A percentile compares a stretch with the other conserved stretches of the same genome.
phyloP scores from a whole-genome alignment of 2,113 vertebrate genomes.

The Oryzias celebensis region DNA sequence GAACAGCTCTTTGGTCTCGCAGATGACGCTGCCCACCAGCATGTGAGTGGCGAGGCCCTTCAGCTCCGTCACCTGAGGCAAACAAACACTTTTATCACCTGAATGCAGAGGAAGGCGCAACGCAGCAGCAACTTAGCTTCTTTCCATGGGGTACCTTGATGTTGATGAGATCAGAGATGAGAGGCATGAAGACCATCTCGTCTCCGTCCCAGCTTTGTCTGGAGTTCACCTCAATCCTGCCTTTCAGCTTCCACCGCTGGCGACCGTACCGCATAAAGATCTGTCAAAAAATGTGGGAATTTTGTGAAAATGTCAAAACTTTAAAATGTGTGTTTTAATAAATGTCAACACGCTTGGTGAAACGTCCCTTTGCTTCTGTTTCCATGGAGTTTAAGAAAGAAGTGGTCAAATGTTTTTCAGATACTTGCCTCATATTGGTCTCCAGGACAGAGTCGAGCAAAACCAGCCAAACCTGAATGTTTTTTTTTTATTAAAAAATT shows the following conservation, averaged over 20 bases:
- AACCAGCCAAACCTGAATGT: constrained; percentile 90
- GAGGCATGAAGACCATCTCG: constrained; percentile 91
- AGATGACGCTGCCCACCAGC: constrained; percentile 95
- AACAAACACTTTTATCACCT: not conserved
- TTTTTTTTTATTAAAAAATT: not conserved
- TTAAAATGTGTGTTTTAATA: too few species aligned
- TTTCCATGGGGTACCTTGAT: constrained; percentile 86
- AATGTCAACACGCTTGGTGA: too few species aligned
- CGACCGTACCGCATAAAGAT: constrained; percentile 97
- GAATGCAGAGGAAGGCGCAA: not conserved
- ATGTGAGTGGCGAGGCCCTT: constrained; percentile 94
- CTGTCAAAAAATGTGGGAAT: constrained; percentile 57
- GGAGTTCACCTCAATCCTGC: constrained; percentile 94
- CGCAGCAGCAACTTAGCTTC: not conserved
- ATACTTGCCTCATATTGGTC: constrained; percentile 91
- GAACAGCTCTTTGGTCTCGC: constrained; percentile 97
- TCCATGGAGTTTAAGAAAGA: not conserved
- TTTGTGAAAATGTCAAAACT: constrained; percentile 38
- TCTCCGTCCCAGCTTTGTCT: constrained; percentile 97
- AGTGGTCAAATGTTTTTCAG: not conserved
- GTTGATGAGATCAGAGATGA: constrained; percentile 91
- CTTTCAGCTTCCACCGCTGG: constrained; percentile 96
- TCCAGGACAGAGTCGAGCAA: constrained; percentile 94
- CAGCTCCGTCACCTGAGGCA: constrained; percentile 89
- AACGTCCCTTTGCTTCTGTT: not conserved